These are phyloP conservation scores for Meleagris gallopavo DNA, from an alignment of 2,113 vertebrate genomes.

Conservation along the genomic window DNA sequence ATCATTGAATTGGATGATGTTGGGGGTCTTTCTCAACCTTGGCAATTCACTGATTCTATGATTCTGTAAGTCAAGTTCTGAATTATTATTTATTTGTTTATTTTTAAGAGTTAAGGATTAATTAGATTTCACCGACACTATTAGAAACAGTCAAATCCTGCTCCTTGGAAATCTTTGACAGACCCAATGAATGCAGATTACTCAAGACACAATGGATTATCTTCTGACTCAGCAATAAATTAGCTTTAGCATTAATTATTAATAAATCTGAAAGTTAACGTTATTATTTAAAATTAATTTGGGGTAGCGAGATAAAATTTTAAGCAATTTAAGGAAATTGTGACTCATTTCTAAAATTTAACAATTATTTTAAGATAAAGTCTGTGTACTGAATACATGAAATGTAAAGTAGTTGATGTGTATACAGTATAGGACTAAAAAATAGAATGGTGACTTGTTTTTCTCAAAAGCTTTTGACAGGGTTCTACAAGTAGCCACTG, in stretches of 20 bases:
- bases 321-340: neutral
- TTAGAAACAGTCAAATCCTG: neutral
- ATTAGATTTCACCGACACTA: neutral
- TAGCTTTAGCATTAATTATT: neutral
- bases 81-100: neutral
- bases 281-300: neutral
- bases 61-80: too few relatives aligned
- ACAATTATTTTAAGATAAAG: neutral
- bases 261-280: neutral
- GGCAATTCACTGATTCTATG: too few relatives aligned
- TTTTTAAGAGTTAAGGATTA: neutral
- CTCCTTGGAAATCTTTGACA: neutral
- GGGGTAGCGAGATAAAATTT: neutral
- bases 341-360: neutral
- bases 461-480: neutral
- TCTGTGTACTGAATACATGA: neutral
- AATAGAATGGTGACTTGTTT: neutral
- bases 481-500: neutral
- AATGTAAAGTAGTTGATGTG: neutral
- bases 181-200: neutral
- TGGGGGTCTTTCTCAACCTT: too few relatives aligned
- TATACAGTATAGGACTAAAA: neutral
- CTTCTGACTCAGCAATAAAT: neutral
- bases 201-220: neutral
- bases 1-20: too few relatives aligned